Base-by-base conservation (phyloP, 2,888 invertebrate genomes). In the Argyresthia albistria region DNA sequence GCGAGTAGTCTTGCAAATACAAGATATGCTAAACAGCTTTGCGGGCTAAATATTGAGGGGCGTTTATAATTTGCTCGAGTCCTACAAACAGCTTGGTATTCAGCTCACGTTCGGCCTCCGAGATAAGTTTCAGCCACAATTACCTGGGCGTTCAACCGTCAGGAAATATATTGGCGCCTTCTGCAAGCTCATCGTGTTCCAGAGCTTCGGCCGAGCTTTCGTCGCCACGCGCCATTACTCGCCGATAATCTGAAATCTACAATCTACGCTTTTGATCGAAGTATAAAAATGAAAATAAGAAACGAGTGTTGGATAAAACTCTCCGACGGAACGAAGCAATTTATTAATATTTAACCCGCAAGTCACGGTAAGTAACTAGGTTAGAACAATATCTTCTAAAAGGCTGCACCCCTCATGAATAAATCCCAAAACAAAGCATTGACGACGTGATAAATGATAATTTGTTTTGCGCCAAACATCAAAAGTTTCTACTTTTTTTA, bases 61-160 rank as follows among this genome's bases (percentile, higher is more conserved):
- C 69, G 70, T 74, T 82, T 74, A 76, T 80, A 80, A 86, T 82
- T 82, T 82, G 74, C 71, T 65, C 68, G 71, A 73, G 69, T 71
- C 64, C 70, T 67, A 67, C 66, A 66, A 65, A 69, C 66, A 64
- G 70, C 80, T 59, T 75, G 65, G 70, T 75, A 83, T 82, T 82
- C 82, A 58, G 69, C 70, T 77, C 82, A 83, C 82, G 82, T 76
- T 64, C 70, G 68, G 74, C 75, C 69, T 73, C 75, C 72, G 75
- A 83, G 83, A 83, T 83, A 84, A 83, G 81, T 82, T 82, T 79
- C 80, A 80, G 70, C 81, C 81, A 81, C 82, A 84, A 84, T 81
- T 81, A 84, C 82, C 81, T 78, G 82, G 78, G 80, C 81, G 82
- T 75, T 81, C 80, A 80, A 73, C 71, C 82, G 78, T 76, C 80